Base-by-base conservation (phyloP, 2,888 invertebrate species). In the Pterostichus madidus region DNA sequence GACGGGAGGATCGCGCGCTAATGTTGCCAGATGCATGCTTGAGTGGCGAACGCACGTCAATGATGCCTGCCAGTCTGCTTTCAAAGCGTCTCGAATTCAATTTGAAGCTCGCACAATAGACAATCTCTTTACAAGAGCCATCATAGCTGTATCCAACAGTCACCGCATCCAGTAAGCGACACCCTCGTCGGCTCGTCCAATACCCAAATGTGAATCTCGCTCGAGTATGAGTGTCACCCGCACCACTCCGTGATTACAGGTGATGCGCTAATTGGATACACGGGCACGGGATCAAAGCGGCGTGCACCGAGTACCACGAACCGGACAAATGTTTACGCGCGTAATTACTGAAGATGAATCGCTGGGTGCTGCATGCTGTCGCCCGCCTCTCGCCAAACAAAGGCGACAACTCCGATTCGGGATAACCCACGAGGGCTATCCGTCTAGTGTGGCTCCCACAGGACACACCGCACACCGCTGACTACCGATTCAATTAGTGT, bases 51-150 rank as follows among this genome's bases (percentile, higher is more conserved):
- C 82, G 82, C 59, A 82, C 82, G 82, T 82, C 82, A 75, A 31
- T 82, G 75, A 82, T 82, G 59, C 64, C 75, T 81, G 53, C 73
- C 2, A 24, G 24, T 24, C 53, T 85, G 85, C 85, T 86, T 86
- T 86, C 85, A 86, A 86, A 86, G 86, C 86, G 85, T 85, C 85
- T 85, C 85, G 85, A 85, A 86, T 86, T 86, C 86, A 86, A 86
- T 86, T 86, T 86, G 86, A 86, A 86, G 86, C 86, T 84, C 80
- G 84, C 86, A 86, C 86, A 86, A 86, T 87, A 87, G 87, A 87
- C 86, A 87, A 87, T 87, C 86, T 87, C 86, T 84, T 77, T 83
- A 83, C 77, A 83, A 83, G 83, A 52, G 83, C 68, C 77, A 83
- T 79, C 79, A 79, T 31, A 15, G 79, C 32, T 78, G 61, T 61